These are phyloP conservation scores for Druceiella hillmani DNA, from an alignment of 2,888 invertebrate species.

Conservation along the genomic window DNA sequence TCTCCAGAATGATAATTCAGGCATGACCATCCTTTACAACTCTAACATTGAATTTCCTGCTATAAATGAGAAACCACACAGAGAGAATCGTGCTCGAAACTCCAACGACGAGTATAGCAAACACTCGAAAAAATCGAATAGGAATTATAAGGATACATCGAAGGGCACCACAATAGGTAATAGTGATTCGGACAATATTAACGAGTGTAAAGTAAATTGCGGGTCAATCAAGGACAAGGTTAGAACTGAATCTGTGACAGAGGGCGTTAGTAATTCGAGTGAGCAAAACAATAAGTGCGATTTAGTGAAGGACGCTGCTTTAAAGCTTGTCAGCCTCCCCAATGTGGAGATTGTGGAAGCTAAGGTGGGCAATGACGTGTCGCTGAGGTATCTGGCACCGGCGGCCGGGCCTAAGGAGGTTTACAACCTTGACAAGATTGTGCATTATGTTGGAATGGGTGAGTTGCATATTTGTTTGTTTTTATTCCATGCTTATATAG, in stretches of 20 bases:
- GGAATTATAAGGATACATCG: not conserved
- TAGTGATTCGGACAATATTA: not conserved
- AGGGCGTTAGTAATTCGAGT: not conserved
- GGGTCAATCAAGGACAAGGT: too few relatives aligned
- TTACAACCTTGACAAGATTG: slow-evolving; percentile 57
- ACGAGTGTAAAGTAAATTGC: too few relatives aligned
- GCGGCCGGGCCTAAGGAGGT: slow-evolving; percentile 33
- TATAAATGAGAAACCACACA: slow-evolving; percentile 21
- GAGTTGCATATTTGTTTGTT: slow-evolving; percentile 29
- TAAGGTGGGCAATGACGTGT: slow-evolving; percentile 33
- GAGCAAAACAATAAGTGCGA: not conserved
- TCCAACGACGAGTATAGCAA: too few relatives aligned
- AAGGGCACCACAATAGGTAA: not conserved
- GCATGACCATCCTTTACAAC: slow-evolving; percentile 13
- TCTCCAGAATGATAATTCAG: slow-evolving; percentile 24
- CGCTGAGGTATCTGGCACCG: slow-evolving; percentile 39
- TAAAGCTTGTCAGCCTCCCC: not conserved
- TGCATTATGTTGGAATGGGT: slow-evolving; percentile 59
- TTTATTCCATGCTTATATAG: slow-evolving; percentile 6
- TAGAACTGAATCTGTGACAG: too few relatives aligned
- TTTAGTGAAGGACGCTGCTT: not conserved
- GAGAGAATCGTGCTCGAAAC: too few relatives aligned
- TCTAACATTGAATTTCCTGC: slow-evolving; percentile 21
- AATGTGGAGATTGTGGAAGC: not conserved
- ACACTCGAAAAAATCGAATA: not conserved